Evolutionary conservation across 2,888 invertebrate species (phyloP), one percentile per base, ranked within the genome.

Genomic region (Punctoribates punctum): DNA sequence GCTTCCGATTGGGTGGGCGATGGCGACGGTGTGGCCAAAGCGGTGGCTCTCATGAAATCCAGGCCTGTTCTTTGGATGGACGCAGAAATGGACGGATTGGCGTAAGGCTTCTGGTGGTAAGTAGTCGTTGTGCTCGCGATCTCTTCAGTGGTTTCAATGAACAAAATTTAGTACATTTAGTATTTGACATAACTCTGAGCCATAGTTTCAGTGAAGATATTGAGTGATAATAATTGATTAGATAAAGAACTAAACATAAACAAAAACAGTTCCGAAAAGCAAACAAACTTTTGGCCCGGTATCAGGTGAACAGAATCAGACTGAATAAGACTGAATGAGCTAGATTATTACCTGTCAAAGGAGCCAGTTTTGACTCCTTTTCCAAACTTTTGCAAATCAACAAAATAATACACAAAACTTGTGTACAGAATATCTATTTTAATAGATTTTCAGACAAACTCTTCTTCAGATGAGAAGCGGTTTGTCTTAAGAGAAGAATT

Each of bases 1-100:
- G 67, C 67, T 67, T 67, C 67, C 42, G 67, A 67, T 67, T 67
- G 67, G 9, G 67, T 67, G 11, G 67, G 67, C 67, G 67, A 67
- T 67, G 67, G 67, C 42, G 67, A 67, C 34, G 67, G 67, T 67
- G 67, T 67, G 67, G 67, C 67, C 67, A 67, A 67, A 67, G 67
- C 42, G 67, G 67, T 67, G 13, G 67, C 67, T 67, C 67, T n/a
- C 67, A 67, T 67, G 67, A 67, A 67, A 67, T 67, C 67, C 67
- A 67, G 67, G 42, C 42, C 42, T 67, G 67, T 42, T 67, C 60
- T 60, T 60, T 34, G 25, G 20, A 38, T 65, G 34, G 65, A 62
- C 62, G 15, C 23, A 13, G 62, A 27, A 2, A 65, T 65, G 65
- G 65, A 67, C 67, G 67, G 67, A 67, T 20, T 42, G 11, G 9